These are phyloP conservation scores for Bostrychus sinensis DNA, from an alignment of 2,113 vertebrate genomes.

Conservation along the genomic window DNA sequence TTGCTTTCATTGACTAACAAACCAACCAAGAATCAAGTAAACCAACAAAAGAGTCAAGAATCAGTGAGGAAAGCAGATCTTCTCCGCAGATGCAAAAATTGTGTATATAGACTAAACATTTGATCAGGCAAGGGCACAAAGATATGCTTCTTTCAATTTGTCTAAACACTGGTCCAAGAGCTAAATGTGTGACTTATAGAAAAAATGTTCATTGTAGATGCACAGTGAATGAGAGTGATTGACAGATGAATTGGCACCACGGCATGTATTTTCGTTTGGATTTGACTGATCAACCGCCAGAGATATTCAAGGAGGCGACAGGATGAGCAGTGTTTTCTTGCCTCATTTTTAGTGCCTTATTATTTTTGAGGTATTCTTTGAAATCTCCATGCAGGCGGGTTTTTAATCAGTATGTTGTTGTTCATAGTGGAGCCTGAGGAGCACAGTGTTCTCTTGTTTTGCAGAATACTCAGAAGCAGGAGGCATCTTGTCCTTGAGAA, in stretches of 20 bases:
- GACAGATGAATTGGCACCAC: constrained; percentile 4
- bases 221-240: not conserved
- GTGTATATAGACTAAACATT: too few species aligned
- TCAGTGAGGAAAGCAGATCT: too few species aligned
- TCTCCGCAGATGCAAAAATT: too few species aligned
- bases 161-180: not conserved
- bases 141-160: too few species aligned
- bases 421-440: constrained; percentile 26
- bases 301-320: constrained; percentile 4
- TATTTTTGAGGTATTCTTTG: constrained; percentile 19
- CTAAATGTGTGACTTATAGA: not conserved
- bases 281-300: constrained; percentile 9
- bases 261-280: not conserved
- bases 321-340: not conserved
- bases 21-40: too few species aligned
- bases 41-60: too few species aligned
- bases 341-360: not conserved
- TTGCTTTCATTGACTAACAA: too few species aligned
- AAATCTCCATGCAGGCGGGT: not conserved
- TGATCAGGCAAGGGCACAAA: too few species aligned
- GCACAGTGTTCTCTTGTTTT: constrained; percentile 39
- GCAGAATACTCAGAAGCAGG: constrained; percentile 19
- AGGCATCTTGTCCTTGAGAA: constrained; percentile 53
- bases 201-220: not conserved
- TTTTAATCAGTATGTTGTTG: constrained; percentile 26